Conservation (phyloP, 2,113 vertebrate species). For the Forbesichthys papilliferus region DNA sequence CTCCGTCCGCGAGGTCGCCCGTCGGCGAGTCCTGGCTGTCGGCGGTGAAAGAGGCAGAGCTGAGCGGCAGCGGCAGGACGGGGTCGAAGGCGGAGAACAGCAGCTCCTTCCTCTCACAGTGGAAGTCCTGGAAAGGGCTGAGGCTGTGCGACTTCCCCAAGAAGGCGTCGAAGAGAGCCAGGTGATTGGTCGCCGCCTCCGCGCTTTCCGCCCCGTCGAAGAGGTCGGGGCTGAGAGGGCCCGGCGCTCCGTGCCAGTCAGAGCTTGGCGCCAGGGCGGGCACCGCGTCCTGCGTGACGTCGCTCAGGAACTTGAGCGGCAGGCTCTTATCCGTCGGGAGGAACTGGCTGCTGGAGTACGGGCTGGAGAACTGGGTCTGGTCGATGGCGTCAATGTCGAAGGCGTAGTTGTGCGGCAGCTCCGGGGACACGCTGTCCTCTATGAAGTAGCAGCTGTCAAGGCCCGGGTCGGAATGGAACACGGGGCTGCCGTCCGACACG, state of each 20-base stretch:
- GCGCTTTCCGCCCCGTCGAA: conserved; percentile 82
- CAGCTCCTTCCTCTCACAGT: conserved; percentile 85
- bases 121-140: conserved; percentile 89
- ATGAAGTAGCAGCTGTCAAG: conserved; percentile 93
- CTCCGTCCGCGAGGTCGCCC: conserved; percentile 84
- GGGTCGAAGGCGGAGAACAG: conserved; percentile 77
- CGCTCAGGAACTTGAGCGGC: conserved; percentile 94
- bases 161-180: conserved; percentile 72
- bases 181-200: conserved; percentile 72
- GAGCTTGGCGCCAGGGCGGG: conserved; percentile 68
- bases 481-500: conserved; percentile 80
- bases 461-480: conserved; percentile 87
- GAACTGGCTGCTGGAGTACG: conserved; percentile 93
- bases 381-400: conserved; percentile 96
- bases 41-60: conserved; percentile 82
- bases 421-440: conserved; percentile 94
- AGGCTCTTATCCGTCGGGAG: conserved; percentile 93
- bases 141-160: conserved; percentile 78
- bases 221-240: conserved; percentile 82
- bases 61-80: conserved; percentile 78
- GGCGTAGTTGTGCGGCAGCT: conserved; percentile 87
- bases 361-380: conserved; percentile 90
- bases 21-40: conserved; percentile 85
- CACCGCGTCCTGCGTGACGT: conserved; percentile 86
- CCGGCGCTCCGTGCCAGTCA: conserved; percentile 69